Evolutionary conservation across 2,797 vertebrate genomes (phyloP).

Genomic region (Peromyscus eremicus): DNA sequence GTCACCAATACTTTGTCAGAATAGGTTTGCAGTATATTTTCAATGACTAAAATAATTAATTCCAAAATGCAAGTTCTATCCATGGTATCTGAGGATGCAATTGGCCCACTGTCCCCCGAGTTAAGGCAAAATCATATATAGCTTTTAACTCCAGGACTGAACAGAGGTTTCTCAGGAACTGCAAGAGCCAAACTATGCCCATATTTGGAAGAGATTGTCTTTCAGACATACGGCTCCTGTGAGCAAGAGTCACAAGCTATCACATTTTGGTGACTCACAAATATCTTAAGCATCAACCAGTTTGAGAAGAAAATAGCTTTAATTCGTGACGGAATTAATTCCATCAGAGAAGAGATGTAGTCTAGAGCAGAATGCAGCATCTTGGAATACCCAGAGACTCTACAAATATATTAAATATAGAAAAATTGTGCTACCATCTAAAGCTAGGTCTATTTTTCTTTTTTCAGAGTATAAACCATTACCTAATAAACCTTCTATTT

Average conservation of each 20-base stretch:
- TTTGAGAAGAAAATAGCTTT: constrained; percentile 63
- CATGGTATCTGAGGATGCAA: neutral
- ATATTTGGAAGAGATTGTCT: constrained; percentile 56
- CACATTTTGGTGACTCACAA: constrained; percentile 72
- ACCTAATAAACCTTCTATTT: constrained; percentile 51
- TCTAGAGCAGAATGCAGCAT: constrained; percentile 47
- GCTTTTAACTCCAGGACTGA: constrained; percentile 50
- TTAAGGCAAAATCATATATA: constrained; percentile 14
- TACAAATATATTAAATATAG: constrained; percentile 56
- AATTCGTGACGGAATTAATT: constrained; percentile 64
- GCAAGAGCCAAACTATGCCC: constrained; percentile 3
- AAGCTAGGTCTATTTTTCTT: neutral
- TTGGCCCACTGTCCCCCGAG: neutral
- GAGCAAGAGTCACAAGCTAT: constrained; percentile 73
- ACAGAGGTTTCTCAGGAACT: neutral
- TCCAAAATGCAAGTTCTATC: neutral
- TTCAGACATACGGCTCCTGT: constrained; percentile 67
- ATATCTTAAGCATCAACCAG: constrained; percentile 57
- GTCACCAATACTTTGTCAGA: neutral
- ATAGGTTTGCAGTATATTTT: neutral
- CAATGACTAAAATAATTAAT: constrained; percentile 48
- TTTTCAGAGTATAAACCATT: constrained; percentile 56
- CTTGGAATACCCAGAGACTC: constrained; percentile 26
- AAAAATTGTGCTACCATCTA: constrained; percentile 26
- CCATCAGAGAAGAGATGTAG: constrained; percentile 49